Conservation (phyloP, 2,888 invertebrate species). For the Mallateleia sp. region DNA sequence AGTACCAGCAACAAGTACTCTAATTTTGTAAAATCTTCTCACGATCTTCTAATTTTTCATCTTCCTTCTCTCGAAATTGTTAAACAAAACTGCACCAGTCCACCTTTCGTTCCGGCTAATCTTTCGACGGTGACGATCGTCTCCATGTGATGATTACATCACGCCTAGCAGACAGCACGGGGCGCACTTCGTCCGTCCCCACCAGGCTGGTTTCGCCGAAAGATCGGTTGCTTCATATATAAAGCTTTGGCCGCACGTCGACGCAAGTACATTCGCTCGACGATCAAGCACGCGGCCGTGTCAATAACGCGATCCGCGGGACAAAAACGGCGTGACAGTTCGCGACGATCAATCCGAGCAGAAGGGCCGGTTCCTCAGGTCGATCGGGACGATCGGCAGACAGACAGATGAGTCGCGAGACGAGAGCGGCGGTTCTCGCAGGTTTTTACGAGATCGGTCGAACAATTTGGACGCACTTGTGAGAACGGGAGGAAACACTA, state of each 20-base stretch:
- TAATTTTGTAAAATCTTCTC: too few species aligned
- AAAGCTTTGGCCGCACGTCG: conserved; percentile 82
- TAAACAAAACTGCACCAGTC: too few species aligned
- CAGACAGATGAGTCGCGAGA: conserved; percentile 81
- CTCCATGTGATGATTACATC: conserved; percentile 71
- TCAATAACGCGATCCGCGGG: conserved; percentile 48
- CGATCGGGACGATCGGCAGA: conserved; percentile 44
- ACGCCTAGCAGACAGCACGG: conserved; percentile 70
- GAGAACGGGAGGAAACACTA: conserved; percentile 27
- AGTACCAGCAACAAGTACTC: too few species aligned
- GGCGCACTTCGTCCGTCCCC: conserved; percentile 71
- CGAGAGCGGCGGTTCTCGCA: conserved; percentile 81
- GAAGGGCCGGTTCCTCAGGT: not conserved
- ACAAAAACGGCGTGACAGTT: conserved; percentile 58
- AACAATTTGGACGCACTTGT: conserved; percentile 78
- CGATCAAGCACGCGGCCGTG: conserved; percentile 69
- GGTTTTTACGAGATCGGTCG: conserved; percentile 83
- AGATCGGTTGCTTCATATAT: conserved; percentile 85
- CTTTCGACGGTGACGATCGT: too few species aligned
- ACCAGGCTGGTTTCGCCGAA: conserved; percentile 80
- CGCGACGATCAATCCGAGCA: too few species aligned
- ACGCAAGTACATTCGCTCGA: conserved; percentile 83
- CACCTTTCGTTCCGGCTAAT: too few species aligned
- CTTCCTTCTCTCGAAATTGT: too few species aligned
- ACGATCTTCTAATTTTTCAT: too few species aligned